Base-by-base conservation (phyloP, 2,888 invertebrate species). In the Pheosia gnoma region DNA sequence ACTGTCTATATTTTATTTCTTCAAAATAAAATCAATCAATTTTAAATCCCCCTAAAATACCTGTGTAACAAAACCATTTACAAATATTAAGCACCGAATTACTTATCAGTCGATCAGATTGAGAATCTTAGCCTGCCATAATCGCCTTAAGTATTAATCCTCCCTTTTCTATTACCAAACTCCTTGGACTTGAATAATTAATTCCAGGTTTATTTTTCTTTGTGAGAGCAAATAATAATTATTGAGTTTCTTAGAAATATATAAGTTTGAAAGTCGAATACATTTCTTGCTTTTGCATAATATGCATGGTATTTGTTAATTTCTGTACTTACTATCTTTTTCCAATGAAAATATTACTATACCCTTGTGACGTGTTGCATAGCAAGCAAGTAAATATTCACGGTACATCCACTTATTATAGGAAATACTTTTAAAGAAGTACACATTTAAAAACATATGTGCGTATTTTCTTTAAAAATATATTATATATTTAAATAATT, bases 81-180 rank as follows among this genome's bases (percentile, higher is more conserved):
- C 72, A 79, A 72, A 74, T 70, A 75, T 78, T 77, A 75, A 75
- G 64, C 60, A 70, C 72, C 61, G 66, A 65, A 72, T 80, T 74
- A 78, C 62, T 71, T 68, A 71, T 65, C 71, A 55, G 57, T 60
- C 73, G 64, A 71, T 72, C 71, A 71, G 72, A 78, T 81, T 77
- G 74, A 69, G 59, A 76, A 76, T 75, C 77, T 76, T 72, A 72
- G 71, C 71, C 70, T 66, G 57, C 61, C 63, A 63, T 80, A 80
- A 81, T 78, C 81, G 71, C 67, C 72, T 78, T 79, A 78, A 66
- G 64, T 71, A 72, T 61, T 72, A 72, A 75, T 75, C 71, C 68
- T 65, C 66, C 65, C 63, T 66, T 68, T 76, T 68, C 68, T 70
- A 69, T 76, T 63, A 74, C 45, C 47, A 54, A 65, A 66, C 61